Conservation (phyloP, 2,797 vertebrate species). For the Pelobates cultripes region DNA sequence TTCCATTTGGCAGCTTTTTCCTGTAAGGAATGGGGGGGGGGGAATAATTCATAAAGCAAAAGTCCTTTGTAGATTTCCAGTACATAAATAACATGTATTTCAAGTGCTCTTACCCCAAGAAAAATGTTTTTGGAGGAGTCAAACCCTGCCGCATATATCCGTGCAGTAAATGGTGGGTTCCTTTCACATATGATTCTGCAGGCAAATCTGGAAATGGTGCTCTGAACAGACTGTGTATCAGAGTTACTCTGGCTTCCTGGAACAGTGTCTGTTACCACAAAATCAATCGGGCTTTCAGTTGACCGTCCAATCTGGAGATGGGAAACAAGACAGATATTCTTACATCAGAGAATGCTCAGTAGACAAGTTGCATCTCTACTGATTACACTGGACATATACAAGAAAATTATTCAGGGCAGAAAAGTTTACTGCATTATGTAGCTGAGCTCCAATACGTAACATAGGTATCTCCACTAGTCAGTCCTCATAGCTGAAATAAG, state of each 20-base stretch:
- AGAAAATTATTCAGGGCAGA: too few relatives aligned
- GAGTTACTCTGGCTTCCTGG: conserved; percentile 93
- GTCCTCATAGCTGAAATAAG: too few relatives aligned
- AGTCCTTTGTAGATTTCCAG: background rate
- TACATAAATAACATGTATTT: background rate
- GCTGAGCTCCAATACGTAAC: too few relatives aligned
- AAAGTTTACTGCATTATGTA: too few relatives aligned
- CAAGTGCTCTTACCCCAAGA: conserved; percentile 82
- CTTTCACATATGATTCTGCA: conserved; percentile 97
- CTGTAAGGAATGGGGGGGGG: too few relatives aligned
- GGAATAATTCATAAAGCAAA: too few relatives aligned
- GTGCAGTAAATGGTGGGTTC: conserved; percentile 90
- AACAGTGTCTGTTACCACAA: conserved; percentile 98
- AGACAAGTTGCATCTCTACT: too few relatives aligned
- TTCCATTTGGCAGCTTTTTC: conserved; percentile 99
- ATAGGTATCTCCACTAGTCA: too few relatives aligned
- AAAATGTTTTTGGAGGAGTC: conserved; percentile 99
- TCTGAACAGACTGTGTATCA: conserved; percentile 95
- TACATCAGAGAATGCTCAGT: too few relatives aligned
- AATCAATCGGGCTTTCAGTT: conserved; percentile 96
- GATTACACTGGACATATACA: too few relatives aligned
- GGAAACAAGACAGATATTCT: conserved; percentile 42
- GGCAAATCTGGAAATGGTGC: conserved; percentile 97
- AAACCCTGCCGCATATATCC: conserved; percentile 96
- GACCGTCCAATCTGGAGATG: conserved; percentile 89